Percentiles rank a stretch among this genome's conserved stretches.
These are phyloP conservation scores for Gadopsis bispinosus DNA, from an alignment of 2,797 vertebrate species.

Conservation along the genomic window DNA sequence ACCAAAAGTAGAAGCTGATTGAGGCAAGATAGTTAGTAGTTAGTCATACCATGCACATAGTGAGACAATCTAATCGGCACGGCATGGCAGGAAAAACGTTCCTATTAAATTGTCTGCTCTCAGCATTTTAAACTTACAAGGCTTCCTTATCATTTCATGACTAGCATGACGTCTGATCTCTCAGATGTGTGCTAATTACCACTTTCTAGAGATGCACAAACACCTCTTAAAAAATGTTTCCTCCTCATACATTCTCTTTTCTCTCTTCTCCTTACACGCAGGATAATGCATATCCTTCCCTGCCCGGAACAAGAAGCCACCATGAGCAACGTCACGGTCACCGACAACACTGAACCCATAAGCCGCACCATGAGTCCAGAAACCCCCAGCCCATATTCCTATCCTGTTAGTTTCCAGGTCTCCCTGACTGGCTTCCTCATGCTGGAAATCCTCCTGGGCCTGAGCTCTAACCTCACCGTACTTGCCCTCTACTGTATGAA, in stretches of 20 bases:
- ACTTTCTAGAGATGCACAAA: constrained; percentile 26
- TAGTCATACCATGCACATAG: constrained; percentile 24
- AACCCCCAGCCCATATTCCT: constrained; percentile 87
- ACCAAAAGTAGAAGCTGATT: constrained; percentile 31
- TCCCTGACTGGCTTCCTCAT: constrained; percentile 96
- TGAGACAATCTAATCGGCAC: constrained; percentile 38
- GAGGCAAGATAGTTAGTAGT: constrained; percentile 25
- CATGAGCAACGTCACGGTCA: constrained; percentile 95
- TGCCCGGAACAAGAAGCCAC: constrained; percentile 93
- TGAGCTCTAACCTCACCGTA: constrained; percentile 98
- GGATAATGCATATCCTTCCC: constrained; percentile 87
- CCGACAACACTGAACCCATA: constrained; percentile 92
- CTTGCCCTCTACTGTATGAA: constrained; percentile 99
- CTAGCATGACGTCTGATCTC: constrained; percentile 31
- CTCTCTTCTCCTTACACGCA: constrained; percentile 60
- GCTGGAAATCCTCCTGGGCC: constrained; percentile 97
- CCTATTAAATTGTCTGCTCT: constrained; percentile 25
- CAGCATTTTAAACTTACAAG: constrained; percentile 32
- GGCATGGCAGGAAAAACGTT: constrained; percentile 17
- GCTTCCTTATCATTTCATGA: constrained; percentile 37
- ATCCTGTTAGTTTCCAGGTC: constrained; percentile 95
- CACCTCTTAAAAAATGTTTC: constrained; percentile 13
- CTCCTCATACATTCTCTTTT: constrained; percentile 43
- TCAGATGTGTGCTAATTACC: constrained; percentile 25
- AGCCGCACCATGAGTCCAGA: constrained; percentile 91